Evolutionary conservation across 92 coral and sea anemone species (phyloP).

Genomic region (Metridium senile): DNA sequence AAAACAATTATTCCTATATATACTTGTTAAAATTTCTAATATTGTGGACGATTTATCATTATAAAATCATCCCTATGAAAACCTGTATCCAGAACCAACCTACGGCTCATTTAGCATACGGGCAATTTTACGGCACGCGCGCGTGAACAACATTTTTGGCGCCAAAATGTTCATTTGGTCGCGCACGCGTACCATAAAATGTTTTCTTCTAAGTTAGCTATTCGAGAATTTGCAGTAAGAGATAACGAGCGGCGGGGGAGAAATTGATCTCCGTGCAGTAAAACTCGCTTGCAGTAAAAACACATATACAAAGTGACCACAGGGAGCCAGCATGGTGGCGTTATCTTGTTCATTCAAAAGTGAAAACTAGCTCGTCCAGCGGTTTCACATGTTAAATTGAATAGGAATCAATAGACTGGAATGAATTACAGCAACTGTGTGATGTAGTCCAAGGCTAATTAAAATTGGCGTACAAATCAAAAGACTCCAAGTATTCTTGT

Average conservation of each 20-base stretch:
- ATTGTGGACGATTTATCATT: neutral
- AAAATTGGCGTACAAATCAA: conserved; percentile 83
- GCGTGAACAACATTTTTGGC: too few relatives aligned
- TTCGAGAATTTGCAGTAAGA: neutral
- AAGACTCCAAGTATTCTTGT: conserved; percentile 87
- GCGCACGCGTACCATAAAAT: neutral
- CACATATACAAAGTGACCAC: too few relatives aligned
- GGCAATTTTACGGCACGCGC: too few relatives aligned
- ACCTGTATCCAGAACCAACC: neutral
- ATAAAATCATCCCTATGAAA: neutral
- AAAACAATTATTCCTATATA: too few relatives aligned
- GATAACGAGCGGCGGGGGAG: neutral
- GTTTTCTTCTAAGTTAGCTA: neutral
- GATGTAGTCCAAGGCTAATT: conserved; percentile 27
- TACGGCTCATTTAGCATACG: neutral
- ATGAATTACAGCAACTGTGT: neutral
- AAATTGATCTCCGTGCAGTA: too few relatives aligned
- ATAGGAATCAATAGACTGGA: neutral
- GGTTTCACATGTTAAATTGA: neutral
- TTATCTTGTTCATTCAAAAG: neutral
- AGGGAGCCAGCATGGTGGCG: too few relatives aligned
- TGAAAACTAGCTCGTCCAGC: conserved; percentile 12
- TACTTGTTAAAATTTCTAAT: neutral
- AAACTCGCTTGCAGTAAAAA: too few relatives aligned
- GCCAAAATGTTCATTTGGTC: neutral